These are phyloP conservation scores for Notoglanidium macrostoma DNA, from an alignment of 2,797 vertebrate genomes.

Conservation along the genomic window DNA sequence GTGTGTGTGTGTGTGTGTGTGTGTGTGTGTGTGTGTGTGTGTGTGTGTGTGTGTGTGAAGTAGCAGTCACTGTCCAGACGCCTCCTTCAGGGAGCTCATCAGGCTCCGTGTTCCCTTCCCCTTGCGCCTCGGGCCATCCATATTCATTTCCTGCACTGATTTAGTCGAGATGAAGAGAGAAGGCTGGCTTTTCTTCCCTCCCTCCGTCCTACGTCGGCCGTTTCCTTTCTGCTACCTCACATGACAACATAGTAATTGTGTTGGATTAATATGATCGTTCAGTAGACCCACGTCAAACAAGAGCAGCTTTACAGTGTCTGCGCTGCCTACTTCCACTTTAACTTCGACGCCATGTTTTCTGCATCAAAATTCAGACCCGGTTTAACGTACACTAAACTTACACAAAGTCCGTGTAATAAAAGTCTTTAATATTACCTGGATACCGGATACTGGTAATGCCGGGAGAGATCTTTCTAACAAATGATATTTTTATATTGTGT, in stretches of 20 bases:
- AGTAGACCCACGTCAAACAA: conserved; percentile 49
- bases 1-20: neutral
- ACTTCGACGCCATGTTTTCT: neutral
- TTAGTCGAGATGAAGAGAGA: conserved; percentile 79
- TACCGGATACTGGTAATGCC: neutral
- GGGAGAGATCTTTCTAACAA: neutral
- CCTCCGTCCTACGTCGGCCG: conserved; percentile 54
- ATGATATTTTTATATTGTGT: neutral
- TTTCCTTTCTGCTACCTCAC: conserved; percentile 76
- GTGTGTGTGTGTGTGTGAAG: conserved; percentile 61
- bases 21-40: conserved; percentile 37
- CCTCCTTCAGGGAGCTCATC: conserved; percentile 82
- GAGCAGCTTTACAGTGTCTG: conserved; percentile 26
- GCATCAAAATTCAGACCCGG: neutral
- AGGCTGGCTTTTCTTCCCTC: conserved; percentile 66
- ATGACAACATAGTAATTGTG: conserved; percentile 75
- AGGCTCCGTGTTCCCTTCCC: conserved; percentile 77
- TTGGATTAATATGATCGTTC: conserved; percentile 56
- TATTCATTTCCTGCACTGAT: conserved; percentile 85
- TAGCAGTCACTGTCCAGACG: conserved; percentile 77
- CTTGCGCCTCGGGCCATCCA: conserved; percentile 78
- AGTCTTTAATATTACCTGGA: neutral
- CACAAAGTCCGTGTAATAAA: neutral
- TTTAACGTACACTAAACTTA: neutral
- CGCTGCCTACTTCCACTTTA: neutral